Base-by-base conservation (phyloP, 2,888 invertebrate species). In the Leptothorax acervorum region DNA sequence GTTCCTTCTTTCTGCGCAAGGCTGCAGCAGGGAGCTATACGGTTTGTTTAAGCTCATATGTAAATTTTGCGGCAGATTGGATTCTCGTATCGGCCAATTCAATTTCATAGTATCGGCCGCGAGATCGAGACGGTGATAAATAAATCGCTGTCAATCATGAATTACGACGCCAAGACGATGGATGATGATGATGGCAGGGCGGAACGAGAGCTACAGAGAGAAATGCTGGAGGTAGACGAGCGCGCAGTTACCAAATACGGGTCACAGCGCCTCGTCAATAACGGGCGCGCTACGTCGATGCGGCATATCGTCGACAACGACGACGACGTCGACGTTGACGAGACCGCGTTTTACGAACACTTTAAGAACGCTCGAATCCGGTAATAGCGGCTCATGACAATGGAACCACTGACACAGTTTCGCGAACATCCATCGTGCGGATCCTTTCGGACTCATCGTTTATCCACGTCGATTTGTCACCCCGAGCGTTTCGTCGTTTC, bases 211-310 rank as follows among this genome's bases (percentile, higher is more conserved):
- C n/a, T 55, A 66, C 55, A 51, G 82, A 76, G 71, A 70, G 57
- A 83, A 76, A 70, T 81, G 84, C 57, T 45, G 84, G 70, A 75
- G 60, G 68, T 83, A 82, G 86, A 75, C 53, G 88, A 84, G 89
- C 88, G 87, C 89, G 90, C 91, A 91, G 93, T 92, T 92, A 92
- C 91, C 92, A 88, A 92, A 93, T 92, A 92, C 91, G 89, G 93
- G 92, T 93, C 92, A 93, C 91, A 92, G 91, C 91, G 91, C 90
- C 92, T 92, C 92, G 92, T 93, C 93, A 91, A 93, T 93, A 93
- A 93, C 88, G 91, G 89, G 48, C 92, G 90, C 83, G 81, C 82
- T 75, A 87, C 90, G 86, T 87, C 89, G 87, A 87, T 87, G 87
- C 88, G 85, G 75, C 88, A 68, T 48, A 66, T 74, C 83, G 65